phyloP scores from a whole-genome alignment of 2,113 vertebrate genomes.

The Paracanthobrama guichenoti region DNA sequence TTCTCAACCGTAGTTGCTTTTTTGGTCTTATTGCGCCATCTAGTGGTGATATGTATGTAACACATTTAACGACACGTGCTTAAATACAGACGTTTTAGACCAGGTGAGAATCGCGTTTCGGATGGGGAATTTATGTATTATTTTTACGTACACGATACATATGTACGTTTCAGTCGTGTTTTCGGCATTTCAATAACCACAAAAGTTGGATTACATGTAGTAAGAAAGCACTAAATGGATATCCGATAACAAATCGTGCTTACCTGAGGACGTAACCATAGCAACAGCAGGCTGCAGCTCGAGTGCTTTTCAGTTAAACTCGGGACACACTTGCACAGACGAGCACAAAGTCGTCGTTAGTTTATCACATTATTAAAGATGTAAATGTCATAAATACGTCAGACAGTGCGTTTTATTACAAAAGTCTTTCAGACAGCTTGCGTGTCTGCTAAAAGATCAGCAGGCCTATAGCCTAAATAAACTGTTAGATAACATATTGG shows the following conservation, averaged over 20 bases:
- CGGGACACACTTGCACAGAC: not conserved
- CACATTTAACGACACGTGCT: not conserved
- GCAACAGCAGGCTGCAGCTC: not conserved
- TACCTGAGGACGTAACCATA: not conserved
- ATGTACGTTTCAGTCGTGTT: not conserved
- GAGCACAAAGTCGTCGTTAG: not conserved
- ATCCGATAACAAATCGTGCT: not conserved
- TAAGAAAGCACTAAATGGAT: no score
- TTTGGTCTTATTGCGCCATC: conserved; percentile 36
- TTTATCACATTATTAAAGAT: not conserved
- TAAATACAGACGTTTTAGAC: not conserved
- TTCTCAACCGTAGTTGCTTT: not conserved
- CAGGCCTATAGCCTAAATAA: not conserved
- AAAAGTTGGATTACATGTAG: not conserved
- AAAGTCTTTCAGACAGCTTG: not conserved
- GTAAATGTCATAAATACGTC: not conserved
- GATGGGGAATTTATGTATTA: not conserved
- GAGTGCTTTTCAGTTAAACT: not conserved
- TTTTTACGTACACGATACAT: not conserved
- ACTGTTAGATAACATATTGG: not conserved
- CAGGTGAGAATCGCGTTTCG: not conserved
- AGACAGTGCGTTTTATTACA: not conserved
- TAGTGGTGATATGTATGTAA: conserved; percentile 39
- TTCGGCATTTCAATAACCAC: not conserved
- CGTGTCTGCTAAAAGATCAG: not conserved